A percentile compares a stretch with the other conserved stretches of the same genome.
These are phyloP conservation scores for Dipodomys merriami DNA, from an alignment of 2,113 vertebrate species.

Conservation along the genomic window DNA sequence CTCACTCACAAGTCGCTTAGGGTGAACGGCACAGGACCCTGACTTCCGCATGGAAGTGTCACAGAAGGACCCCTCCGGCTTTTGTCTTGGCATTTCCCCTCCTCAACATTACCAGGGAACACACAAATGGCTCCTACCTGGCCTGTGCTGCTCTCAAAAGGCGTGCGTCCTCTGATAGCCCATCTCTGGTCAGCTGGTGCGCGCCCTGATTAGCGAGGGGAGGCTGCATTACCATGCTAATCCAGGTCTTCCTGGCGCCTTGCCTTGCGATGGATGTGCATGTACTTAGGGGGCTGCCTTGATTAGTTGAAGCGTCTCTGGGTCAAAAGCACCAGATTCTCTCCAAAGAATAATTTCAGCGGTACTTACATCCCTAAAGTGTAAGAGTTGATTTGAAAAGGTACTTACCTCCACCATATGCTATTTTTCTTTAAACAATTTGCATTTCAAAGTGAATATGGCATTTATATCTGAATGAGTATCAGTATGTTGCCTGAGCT, in stretches of 20 bases:
- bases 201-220: conserved; percentile 84
- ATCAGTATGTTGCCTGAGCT: conserved; percentile 87
- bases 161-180: conserved; percentile 62
- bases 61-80: background rate
- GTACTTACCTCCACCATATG: conserved; percentile 88
- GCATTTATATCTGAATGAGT: conserved; percentile 87
- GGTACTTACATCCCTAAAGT: conserved; percentile 82
- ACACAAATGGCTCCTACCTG: conserved; percentile 39
- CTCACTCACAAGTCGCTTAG: accelerated
- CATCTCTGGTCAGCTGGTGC: conserved; percentile 79
- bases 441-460: conserved; percentile 88
- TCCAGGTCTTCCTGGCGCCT: conserved; percentile 81
- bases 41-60: background rate
- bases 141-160: conserved; percentile 50
- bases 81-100: background rate
- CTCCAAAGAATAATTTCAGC: conserved; percentile 87
- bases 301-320: conserved; percentile 86
- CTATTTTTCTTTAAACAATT: conserved; percentile 90
- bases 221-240: conserved; percentile 86
- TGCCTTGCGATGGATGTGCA: conserved; percentile 86
- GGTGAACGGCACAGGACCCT: accelerated
- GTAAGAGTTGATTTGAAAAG: conserved; percentile 87
- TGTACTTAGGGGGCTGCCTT: conserved; percentile 81
- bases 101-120: background rate
- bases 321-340: conserved; percentile 85